Base-by-base conservation (phyloP, 2,113 vertebrate species). In the Malaclemys terrapin region DNA sequence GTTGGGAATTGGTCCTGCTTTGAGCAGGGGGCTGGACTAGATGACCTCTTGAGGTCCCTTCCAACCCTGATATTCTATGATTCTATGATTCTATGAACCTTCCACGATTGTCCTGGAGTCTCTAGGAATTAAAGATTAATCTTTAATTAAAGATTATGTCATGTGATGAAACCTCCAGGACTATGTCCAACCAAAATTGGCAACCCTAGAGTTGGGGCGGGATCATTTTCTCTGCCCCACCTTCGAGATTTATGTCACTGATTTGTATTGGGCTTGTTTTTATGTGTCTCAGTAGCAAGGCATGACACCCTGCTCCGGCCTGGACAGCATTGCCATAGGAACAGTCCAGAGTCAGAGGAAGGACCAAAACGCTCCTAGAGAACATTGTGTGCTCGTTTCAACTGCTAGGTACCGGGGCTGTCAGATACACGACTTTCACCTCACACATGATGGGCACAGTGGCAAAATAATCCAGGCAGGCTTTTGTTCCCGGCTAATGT, bases 381-480 rank as follows among this genome's bases (percentile, higher is more conserved):
- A 90, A 90, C 85, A 84, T 6, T 27, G 20, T 80, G 47, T 83
- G 80, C 52, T 7, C 5, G 78, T 65, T 82, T 50, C 91, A 91
- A 86, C 86, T 75, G 88, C 95, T 80, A 80, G 75, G 49, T 88
- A 96, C 81, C 79, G 42, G 80, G 79, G 80, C 75, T 96, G 76
- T 50, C 87, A 94, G 89, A 86, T 92, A 91, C 95, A 93, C 59
- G 83, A 75, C 47, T 97, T 95, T 94, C 90, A 80, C 91, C 92
- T 94, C 89, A 80, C 91, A 91, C 88, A 82, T 59, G 82, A 87
- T 85, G 83, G 89, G 93, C 49, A 86, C 94, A 86, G 31, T 94
- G 89, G 45, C 93, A 95, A 97, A 97, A 90, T 89, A 96, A 84
- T 57, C 22, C 62, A 85, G 93, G 80, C 76, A 82, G 93, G 93